Evolutionary conservation across 2,888 invertebrate genomes (phyloP).

Genomic region (Macrostomum cliftonense): DNA sequence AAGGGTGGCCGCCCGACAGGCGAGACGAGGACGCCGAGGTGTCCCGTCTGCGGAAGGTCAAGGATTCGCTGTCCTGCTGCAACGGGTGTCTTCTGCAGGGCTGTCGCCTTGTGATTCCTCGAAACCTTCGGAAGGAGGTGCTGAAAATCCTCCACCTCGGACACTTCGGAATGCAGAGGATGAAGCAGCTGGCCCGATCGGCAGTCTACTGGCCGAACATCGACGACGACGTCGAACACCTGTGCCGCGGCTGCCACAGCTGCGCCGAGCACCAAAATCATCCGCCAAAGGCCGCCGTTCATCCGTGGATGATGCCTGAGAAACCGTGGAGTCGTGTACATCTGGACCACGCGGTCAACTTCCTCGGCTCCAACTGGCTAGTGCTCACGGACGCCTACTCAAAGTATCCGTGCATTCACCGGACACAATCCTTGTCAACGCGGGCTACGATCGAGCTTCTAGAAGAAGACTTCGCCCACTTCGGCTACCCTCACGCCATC

Average conservation of each 20-base stretch:
- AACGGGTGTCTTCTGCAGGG: too few species aligned
- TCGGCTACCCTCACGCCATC: slow-evolving; percentile 10
- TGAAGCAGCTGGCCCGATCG: neutral
- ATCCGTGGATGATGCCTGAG: slow-evolving; percentile 18
- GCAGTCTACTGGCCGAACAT: slow-evolving; percentile 10
- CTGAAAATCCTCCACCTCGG: neutral
- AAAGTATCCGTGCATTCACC: slow-evolving; percentile 15
- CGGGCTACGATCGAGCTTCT: slow-evolving; percentile 19
- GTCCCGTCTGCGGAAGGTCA: too few species aligned
- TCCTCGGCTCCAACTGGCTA: slow-evolving; percentile 14
- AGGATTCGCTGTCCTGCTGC: too few species aligned
- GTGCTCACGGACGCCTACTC: slow-evolving; percentile 16
- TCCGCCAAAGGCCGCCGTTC: slow-evolving; percentile 16
- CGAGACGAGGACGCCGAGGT: too few species aligned
- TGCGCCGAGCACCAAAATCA: slow-evolving; percentile 13
- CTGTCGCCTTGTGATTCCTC: too few species aligned
- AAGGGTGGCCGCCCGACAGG: too few species aligned
- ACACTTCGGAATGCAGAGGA: too few species aligned
- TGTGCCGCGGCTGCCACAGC: slow-evolving; percentile 1
- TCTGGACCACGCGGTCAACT: slow-evolving; percentile 18
- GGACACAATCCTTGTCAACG: slow-evolving; percentile 10
- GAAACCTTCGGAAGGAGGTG: neutral
- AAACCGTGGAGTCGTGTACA: slow-evolving; percentile 19
- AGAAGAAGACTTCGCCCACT: slow-evolving; percentile 12
- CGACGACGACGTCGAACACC: slow-evolving; percentile 12